Base-by-base conservation (phyloP, 2,888 invertebrate species). In the Autographa pulchrina region DNA sequence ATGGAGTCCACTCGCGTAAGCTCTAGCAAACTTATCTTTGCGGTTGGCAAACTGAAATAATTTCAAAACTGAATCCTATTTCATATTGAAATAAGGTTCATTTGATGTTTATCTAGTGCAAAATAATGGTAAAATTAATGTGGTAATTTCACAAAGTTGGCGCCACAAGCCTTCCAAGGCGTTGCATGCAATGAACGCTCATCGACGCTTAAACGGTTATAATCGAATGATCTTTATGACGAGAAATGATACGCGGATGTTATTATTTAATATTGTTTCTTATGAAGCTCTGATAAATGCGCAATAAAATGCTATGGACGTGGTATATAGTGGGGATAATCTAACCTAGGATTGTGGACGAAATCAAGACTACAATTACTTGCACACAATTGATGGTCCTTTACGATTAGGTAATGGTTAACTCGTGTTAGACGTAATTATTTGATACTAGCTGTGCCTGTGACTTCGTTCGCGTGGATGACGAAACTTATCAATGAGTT, bases 1-100 rank as follows among this genome's bases (percentile, higher is more conserved):
- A 84, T 82, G 80, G 77, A 92, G 92, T 92, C 93, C 82, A 80
- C 86, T 87, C 91, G 93, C 92, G 91, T 92, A 89, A 87, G 80
- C 75, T 72, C 78, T 72, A 41, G 77, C 90, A 82, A 86, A 80
- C 41, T 77, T 84, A 80, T 58, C 25, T 75, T 58, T 75, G 48
- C 81, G 54, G 52, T 41, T 54, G 16, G 41, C 16, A 61, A 70
- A 76, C 54, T 66, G 7, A 11, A 9, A 62, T 43, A 41, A 31
- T 59, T 20, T 62, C 38, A 48, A 76, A 74, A 64, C 64, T 68
- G 61, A 68, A 75, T 80, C 73, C 75, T 86, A 70, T 58, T 25
- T 1, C 18, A 43, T 62, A 52, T 65, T 0, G 58, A 0, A 0
- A 64, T 83, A 84, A 71, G 72, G 73, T 71, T 60, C 63, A 65